Conservation (phyloP, 2,888 invertebrate genomes). For the Nomada fucata region DNA sequence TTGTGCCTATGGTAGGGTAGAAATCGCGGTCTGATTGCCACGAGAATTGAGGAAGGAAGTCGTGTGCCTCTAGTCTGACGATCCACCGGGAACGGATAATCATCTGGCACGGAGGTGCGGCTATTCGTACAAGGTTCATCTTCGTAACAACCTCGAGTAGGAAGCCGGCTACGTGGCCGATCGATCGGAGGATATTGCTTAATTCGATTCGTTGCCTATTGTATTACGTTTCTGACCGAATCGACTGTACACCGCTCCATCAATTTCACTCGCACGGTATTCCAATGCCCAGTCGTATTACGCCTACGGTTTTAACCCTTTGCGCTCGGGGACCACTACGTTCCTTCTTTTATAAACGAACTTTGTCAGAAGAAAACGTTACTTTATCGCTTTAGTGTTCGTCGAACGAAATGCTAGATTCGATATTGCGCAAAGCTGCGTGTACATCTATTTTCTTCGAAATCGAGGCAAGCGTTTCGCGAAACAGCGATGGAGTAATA, state of each 20-base stretch:
- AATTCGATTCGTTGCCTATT: constrained; percentile 52
- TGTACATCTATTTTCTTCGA: too few relatives aligned
- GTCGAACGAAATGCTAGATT: background rate
- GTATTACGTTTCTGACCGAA: constrained; percentile 32
- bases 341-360: background rate
- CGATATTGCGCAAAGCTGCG: background rate
- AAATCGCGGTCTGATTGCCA: constrained; percentile 73
- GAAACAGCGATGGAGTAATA: background rate
- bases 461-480: background rate
- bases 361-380: too few relatives aligned
- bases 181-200: constrained; percentile 57
- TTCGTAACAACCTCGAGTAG: constrained; percentile 53
- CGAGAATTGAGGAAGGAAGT: constrained; percentile 76
- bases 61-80: constrained; percentile 60
- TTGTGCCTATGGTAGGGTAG: constrained; percentile 71
- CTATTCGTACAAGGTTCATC: constrained; percentile 58
- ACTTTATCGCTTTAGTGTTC: background rate
- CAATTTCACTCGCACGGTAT: background rate
- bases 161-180: constrained; percentile 55
- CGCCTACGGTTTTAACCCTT: too few relatives aligned
- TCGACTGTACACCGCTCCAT: background rate
- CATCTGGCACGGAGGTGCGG: constrained; percentile 68
- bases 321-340: background rate
- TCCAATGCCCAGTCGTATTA: too few relatives aligned
- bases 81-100: constrained; percentile 64